Evolutionary conservation across 2,113 vertebrate species (phyloP), one percentile per base, ranked within the genome.

Genomic region (Microcebus lehilahytsara): DNA sequence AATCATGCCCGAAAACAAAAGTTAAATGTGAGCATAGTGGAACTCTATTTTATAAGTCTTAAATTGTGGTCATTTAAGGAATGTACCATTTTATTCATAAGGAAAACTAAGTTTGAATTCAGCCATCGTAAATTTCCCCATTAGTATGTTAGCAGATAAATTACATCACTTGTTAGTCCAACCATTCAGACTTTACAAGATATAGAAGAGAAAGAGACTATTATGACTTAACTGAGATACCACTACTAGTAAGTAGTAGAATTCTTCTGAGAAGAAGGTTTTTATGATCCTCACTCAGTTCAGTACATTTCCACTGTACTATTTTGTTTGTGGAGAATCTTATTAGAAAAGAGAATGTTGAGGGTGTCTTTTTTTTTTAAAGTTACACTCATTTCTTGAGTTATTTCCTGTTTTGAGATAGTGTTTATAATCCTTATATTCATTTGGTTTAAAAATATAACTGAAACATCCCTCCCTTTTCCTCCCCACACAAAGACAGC

Each of bases 351-450:
- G 22, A 75, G 71, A 78, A 79, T 32, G 88, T 95, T 95, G 53
- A 90, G 62, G 62, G 3, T 80, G 9, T 93, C 12, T 72, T 2
- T 72, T 94, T 94, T 88, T 89, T 62, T 53, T 16, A 58, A 91
- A 91, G 72, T 27, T 79, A 66, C 1, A 86, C 9, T 42, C 75
- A 25, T 83, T 93, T 89, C 20, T 91, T 96, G 16, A 97, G 56
- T 92, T 75, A 60, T 69, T 95, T 96, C 30, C n/a, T 94, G 11
- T 34, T 81, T 83, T 93, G 67, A 83, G n/a, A 60, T 89, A 87
- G 49, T 95, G 72, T 93, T 60, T 96, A 53, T 93, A 93, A 81
- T 91, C 75, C 10, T 23, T 85, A 40, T 91, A 23, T 94, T 94
- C 22, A 80, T 86, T 86, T 90, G 64, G 67, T 83, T 93, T 93